These are phyloP conservation scores for Crossocerus cetratus DNA, from an alignment of 2,888 invertebrate species.

Conservation along the genomic window DNA sequence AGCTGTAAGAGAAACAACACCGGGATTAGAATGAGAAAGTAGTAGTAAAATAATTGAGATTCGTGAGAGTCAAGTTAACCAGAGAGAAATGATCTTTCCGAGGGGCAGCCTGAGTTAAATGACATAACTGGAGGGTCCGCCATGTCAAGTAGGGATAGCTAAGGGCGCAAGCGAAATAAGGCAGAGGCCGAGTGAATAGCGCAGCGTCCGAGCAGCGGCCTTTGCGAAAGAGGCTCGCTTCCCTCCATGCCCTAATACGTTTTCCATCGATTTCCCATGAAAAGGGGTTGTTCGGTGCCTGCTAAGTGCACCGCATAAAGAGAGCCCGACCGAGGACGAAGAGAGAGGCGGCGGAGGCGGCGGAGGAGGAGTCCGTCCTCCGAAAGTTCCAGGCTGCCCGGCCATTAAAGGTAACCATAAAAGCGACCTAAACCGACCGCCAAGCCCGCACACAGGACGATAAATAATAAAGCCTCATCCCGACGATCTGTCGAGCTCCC, in stretches of 20 bases:
- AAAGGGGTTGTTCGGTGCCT: constrained; percentile 60
- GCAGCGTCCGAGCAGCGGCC: background rate
- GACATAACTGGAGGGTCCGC: no score
- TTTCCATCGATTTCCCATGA: constrained; percentile 71
- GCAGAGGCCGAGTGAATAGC: no score
- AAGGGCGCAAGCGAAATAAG: no score
- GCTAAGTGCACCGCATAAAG: constrained; percentile 68
- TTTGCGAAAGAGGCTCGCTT: constrained; percentile 4
- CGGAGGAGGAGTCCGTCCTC: constrained; percentile 57
- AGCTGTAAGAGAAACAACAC: constrained; percentile 81
- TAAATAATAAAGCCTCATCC: constrained; percentile 61
- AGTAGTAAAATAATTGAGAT: no score
- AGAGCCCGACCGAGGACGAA: constrained; percentile 58
- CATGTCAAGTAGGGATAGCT: no score
- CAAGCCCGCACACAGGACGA: constrained; percentile 50
- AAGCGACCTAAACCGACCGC: constrained; percentile 58
- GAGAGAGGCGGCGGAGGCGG: constrained; percentile 53
- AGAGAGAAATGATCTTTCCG: no score
- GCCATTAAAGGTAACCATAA: constrained; percentile 67
- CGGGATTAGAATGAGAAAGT: no score
- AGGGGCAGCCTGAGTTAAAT: no score
- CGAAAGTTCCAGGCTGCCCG: constrained; percentile 64
- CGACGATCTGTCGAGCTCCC: background rate
- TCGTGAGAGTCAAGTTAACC: no score
- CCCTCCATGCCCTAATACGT: constrained; percentile 62